Evolutionary conservation across 1,140 invertebrate genomes (phyloP).

Genomic region (Drosophila ohnishii): DNA sequence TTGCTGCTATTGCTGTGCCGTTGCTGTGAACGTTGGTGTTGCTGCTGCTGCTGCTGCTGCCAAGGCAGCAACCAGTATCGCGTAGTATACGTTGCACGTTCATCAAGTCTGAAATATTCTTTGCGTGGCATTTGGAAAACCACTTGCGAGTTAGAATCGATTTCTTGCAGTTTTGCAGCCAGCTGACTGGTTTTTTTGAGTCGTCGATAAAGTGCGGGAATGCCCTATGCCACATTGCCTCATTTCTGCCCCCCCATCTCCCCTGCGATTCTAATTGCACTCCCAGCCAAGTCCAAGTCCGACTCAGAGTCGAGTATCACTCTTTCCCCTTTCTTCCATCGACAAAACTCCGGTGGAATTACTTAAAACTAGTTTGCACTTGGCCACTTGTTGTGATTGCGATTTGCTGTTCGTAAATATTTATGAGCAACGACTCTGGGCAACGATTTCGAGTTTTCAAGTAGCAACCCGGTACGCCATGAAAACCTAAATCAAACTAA

Average conservation of each 20-base stretch:
- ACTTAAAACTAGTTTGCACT: slow-evolving; percentile 63
- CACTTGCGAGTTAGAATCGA: slow-evolving; percentile 68
- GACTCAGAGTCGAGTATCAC: not conserved
- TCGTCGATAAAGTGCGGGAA: slow-evolving; percentile 55
- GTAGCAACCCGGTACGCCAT: slow-evolving; percentile 25
- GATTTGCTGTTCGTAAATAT: slow-evolving; percentile 66
- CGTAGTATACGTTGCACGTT: slow-evolving; percentile 59
- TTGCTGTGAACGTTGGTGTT: slow-evolving; percentile 17
- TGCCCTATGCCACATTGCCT: slow-evolving; percentile 57
- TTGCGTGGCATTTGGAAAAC: slow-evolving; percentile 73
- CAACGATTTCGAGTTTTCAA: slow-evolving; percentile 36
- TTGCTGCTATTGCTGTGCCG: slow-evolving; percentile 55
- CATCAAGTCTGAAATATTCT: slow-evolving; percentile 78
- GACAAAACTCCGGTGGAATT: slow-evolving; percentile 13
- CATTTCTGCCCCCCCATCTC: not conserved
- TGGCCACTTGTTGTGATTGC: slow-evolving; percentile 43
- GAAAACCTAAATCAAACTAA: slow-evolving; percentile 63
- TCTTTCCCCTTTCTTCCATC: slow-evolving; percentile 20
- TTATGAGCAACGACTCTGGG: slow-evolving; percentile 53
- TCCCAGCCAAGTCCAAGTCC: slow-evolving; percentile 36
- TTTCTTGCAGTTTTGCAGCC: slow-evolving; percentile 35
- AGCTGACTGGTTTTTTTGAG: slow-evolving; percentile 55
- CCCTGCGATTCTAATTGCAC: slow-evolving; percentile 59
- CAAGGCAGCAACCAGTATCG: slow-evolving; percentile 11
- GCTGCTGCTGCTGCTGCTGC: slow-evolving; percentile 43